Conservation (phyloP, 2,888 invertebrate species). For the Podotricha telesiphe region DNA sequence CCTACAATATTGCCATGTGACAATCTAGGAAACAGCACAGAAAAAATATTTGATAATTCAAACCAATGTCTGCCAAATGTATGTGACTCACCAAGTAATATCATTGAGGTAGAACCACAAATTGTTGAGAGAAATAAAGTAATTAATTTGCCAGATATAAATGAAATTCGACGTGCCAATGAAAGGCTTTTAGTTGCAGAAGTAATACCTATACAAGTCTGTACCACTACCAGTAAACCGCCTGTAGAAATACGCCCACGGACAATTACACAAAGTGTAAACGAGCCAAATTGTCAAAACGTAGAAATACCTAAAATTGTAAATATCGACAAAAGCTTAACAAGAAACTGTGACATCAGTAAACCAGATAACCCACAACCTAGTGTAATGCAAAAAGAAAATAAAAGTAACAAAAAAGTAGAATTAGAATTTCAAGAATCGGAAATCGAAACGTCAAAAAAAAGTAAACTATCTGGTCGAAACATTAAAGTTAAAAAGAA, state of each 20-base stretch:
- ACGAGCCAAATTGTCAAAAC: not conserved
- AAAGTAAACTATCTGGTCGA: not conserved
- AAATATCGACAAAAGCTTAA: not conserved
- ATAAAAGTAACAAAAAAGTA: not conserved
- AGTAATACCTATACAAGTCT: slow-evolving; percentile 61
- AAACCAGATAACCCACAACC: not conserved
- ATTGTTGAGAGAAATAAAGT: slow-evolving; percentile 58
- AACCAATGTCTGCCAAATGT: not conserved
- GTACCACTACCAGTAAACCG: slow-evolving; percentile 39
- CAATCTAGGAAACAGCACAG: not conserved
- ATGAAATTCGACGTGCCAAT: slow-evolving; percentile 63
- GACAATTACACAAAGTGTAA: not conserved
- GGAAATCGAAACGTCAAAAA: not conserved
- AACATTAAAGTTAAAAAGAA: not conserved
- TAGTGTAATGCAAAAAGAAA: not conserved
- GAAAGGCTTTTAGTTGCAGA: slow-evolving; percentile 67
- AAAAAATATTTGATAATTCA: not conserved
- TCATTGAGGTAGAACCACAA: not conserved
- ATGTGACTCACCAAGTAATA: not conserved
- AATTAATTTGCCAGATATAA: slow-evolving; percentile 64
- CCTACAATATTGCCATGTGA: not conserved
- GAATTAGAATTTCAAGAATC: not conserved
- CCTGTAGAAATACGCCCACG: slow-evolving; percentile 38
- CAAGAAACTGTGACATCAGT: not conserved
- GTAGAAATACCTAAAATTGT: not conserved